Percentiles rank a stretch among this genome's conserved stretches.
Evolutionary conservation across 1,140 invertebrate genomes (phyloP).

Genomic region (Ooceraea biroi): DNA sequence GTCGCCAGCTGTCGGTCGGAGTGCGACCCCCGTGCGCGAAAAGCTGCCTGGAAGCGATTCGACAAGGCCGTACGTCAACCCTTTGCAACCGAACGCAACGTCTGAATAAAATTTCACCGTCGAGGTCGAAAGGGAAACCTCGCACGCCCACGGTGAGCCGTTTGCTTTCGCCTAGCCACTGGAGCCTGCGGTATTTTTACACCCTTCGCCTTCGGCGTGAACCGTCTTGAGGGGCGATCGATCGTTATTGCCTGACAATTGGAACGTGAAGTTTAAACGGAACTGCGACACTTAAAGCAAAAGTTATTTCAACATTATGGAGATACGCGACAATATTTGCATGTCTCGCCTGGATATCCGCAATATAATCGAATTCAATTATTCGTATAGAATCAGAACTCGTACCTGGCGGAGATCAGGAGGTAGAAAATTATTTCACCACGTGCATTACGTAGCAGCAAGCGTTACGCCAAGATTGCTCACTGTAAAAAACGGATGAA

Average conservation of each 20-base stretch:
- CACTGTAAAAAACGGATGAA: constrained; percentile 49
- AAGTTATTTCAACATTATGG: background rate
- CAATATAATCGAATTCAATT: constrained; percentile 1
- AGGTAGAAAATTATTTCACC: background rate
- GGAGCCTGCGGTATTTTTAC: constrained; percentile 11
- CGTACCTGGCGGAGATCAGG: too few species aligned
- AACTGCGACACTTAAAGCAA: background rate
- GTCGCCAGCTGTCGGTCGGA: constrained; percentile 44
- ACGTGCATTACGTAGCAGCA: background rate
- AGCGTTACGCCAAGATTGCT: constrained; percentile 16
- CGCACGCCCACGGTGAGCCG: constrained; percentile 17
- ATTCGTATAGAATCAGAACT: background rate
- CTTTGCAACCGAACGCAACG: constrained; percentile 8
- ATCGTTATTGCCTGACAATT: constrained; percentile 1
- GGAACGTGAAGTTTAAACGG: background rate
- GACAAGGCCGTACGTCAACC: constrained; percentile 36
- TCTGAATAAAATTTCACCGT: constrained; percentile 30
- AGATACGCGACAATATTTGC: background rate
- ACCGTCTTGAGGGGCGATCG: background rate
- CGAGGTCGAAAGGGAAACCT: constrained; percentile 17
- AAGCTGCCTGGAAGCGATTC: constrained; percentile 36
- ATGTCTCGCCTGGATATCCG: background rate
- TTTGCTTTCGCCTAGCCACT: background rate
- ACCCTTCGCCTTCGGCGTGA: background rate
- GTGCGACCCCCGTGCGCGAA: constrained; percentile 48